Conservation (phyloP, 35 echinoderm and acorn worm genomes). For the Patiria miniata region DNA sequence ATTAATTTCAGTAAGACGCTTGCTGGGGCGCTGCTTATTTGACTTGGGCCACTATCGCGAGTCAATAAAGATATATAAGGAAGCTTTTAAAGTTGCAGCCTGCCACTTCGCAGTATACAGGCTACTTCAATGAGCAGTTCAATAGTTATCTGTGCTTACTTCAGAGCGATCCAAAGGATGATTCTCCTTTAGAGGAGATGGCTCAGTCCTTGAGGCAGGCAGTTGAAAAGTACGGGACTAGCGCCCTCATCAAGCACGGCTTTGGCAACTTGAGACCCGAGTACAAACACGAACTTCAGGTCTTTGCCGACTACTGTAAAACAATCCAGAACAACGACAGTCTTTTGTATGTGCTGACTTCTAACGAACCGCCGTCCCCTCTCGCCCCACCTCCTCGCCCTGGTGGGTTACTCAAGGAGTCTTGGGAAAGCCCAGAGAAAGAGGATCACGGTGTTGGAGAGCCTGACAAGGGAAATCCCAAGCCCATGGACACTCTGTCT, state of each 20-base stretch:
- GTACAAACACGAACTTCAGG: no score
- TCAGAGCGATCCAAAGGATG: background rate
- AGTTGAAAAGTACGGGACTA: background rate
- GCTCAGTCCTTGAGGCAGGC: background rate
- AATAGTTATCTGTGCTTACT: background rate
- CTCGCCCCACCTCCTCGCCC: background rate
- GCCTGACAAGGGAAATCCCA: background rate
- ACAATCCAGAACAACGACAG: no score
- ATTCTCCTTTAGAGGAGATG: background rate
- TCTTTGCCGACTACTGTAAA: no score
- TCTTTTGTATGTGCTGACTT: no score
- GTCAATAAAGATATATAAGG: background rate
- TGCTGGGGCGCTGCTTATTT: background rate
- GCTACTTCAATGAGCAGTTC: background rate
- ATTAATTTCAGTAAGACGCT: background rate
- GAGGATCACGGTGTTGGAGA: background rate
- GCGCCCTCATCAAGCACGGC: background rate
- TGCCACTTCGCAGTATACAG: background rate
- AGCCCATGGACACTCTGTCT: background rate
- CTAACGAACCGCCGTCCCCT: no score
- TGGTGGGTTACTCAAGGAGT: background rate
- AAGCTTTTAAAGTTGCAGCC: background rate
- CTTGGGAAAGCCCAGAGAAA: background rate
- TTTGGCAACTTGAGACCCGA: no score
- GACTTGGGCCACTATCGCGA: conserved; percentile 4